Percentiles rank a stretch among this genome's conserved stretches.
These are phyloP conservation scores for Agrilus biguttatus DNA, from an alignment of 2,888 invertebrate species.

Conservation along the genomic window DNA sequence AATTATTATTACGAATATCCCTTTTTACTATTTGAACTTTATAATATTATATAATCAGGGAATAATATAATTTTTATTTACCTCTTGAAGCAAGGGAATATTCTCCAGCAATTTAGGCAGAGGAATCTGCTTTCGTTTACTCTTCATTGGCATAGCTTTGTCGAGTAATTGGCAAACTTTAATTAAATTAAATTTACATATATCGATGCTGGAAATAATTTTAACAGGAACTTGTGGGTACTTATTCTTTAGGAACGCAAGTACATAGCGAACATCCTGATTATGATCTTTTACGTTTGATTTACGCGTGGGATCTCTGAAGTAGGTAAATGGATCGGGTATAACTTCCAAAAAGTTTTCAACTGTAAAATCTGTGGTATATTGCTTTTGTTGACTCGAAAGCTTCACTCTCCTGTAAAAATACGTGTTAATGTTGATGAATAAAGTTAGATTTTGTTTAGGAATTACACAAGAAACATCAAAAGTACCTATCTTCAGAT, in stretches of 20 bases:
- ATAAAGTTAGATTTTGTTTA: no score
- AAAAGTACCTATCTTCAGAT: no score
- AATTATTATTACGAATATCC: no score
- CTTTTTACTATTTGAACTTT: no score
- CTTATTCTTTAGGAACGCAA: neutral
- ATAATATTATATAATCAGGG: no score
- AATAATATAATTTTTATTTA: no score
- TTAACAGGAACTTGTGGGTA: neutral
- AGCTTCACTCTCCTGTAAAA: slow-evolving; percentile 19
- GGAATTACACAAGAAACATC: no score
- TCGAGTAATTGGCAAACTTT: neutral
- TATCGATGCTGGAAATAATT: neutral
- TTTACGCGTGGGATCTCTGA: slow-evolving; percentile 16
- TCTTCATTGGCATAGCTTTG: slow-evolving; percentile 1
- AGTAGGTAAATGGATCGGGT: slow-evolving; percentile 29
- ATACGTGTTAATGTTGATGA: neutral
- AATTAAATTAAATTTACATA: neutral
- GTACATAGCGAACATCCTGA: neutral
- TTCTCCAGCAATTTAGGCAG: no score
- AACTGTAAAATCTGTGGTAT: slow-evolving; percentile 29
- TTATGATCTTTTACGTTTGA: slow-evolving; percentile 2
- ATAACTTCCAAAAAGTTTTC: slow-evolving; percentile 31
- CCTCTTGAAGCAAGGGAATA: no score
- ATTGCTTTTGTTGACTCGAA: slow-evolving; percentile 28
- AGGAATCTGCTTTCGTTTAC: no score